phyloP scores from a whole-genome alignment of 2,888 invertebrate genomes.

The Scaptomyza tumidula region DNA sequence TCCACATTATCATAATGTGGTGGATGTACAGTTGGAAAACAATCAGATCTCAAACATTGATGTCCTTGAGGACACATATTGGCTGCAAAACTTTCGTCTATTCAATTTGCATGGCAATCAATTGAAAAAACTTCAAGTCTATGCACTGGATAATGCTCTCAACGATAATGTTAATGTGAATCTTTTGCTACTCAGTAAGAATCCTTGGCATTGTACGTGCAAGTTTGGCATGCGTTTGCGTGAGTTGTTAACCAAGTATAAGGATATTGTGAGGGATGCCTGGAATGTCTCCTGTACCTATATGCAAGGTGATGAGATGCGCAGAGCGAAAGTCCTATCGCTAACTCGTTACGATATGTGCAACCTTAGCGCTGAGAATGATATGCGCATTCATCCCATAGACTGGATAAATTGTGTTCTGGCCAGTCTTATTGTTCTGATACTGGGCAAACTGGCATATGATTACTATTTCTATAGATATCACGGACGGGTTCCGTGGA shows the following conservation, averaged over 20 bases:
- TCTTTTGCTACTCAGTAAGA: slow-evolving; percentile 89
- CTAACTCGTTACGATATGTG: slow-evolving; percentile 90
- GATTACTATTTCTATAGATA: slow-evolving; percentile 93
- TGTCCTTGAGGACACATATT: slow-evolving; percentile 90
- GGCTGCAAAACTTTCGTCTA: slow-evolving; percentile 91
- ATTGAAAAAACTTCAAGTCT: slow-evolving; percentile 91
- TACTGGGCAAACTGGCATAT: slow-evolving; percentile 90
- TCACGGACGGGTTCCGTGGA: slow-evolving; percentile 92
- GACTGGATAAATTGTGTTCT: slow-evolving; percentile 90
- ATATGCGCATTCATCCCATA: slow-evolving; percentile 87
- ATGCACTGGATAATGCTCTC: slow-evolving; percentile 91
- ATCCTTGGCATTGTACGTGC: slow-evolving; percentile 94
- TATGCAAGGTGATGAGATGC: slow-evolving; percentile 85
- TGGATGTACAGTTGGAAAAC: slow-evolving; percentile 91
- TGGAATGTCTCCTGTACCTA: slow-evolving; percentile 89
- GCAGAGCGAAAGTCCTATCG: slow-evolving; percentile 87
- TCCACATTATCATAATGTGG: slow-evolving; percentile 88
- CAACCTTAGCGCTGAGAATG: slow-evolving; percentile 85
- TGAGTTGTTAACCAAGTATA: slow-evolving; percentile 88
- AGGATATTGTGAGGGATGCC: slow-evolving; percentile 89
- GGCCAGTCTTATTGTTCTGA: slow-evolving; percentile 88
- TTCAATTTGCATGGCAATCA: slow-evolving; percentile 91
- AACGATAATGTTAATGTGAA: slow-evolving; percentile 89
- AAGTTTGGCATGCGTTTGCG: slow-evolving; percentile 91
- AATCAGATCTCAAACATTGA: slow-evolving; percentile 89